Evolutionary conservation across 2,113 vertebrate species (phyloP), one percentile per base, ranked within the genome.

Genomic region (Nothobranchius kuhntae): DNA sequence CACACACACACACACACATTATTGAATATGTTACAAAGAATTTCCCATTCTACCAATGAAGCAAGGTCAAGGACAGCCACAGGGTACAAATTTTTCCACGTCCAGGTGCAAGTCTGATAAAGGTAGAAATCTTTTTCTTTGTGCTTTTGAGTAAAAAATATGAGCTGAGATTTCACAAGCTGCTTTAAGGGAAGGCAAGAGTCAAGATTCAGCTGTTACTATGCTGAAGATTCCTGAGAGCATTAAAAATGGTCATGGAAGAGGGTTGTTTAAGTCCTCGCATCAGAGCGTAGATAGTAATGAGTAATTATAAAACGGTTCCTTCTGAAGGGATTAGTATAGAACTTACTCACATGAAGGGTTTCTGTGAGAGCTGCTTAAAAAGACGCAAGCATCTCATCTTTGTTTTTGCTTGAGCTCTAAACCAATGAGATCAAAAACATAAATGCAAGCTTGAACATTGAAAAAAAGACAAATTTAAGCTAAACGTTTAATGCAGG

Each of bases 141-240:
- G 61, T 38, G 11, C 52, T 80, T 83, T 70, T 83, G 68, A 73
- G 42, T 54, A 8, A 15, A 68, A 68, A 38, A 48, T 42, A 67
- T 11, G 30, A 63, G 60, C 40, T 68, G 30, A 46, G 64, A 77
- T 84, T 61, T 60, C n/a, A 73, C 75, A 66, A 63, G 42, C 65
- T 35, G 55, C 77, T 71, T 67, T 71, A 57, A 80, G 53, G 77
- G 53, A 52, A 81, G 80, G 56, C 75, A 3, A 21, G 53, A 45
- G 79, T 15, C 3, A 14, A 74, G 84, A 85, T 87, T 85, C 86
- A 61, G 21, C 51, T 1, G 15, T 59, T 82, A 80, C 81, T 78
- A 77, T 44, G 17, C 55, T 36, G 66, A 69, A 4, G 36, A 82
- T 80, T 68, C 52, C 52, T 35, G 57, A 65, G 46, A 58, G 77